Percentiles rank a stretch among this genome's conserved stretches.
phyloP scores from a whole-genome alignment of 2,888 invertebrate genomes.

The Nymphalis urticae region DNA sequence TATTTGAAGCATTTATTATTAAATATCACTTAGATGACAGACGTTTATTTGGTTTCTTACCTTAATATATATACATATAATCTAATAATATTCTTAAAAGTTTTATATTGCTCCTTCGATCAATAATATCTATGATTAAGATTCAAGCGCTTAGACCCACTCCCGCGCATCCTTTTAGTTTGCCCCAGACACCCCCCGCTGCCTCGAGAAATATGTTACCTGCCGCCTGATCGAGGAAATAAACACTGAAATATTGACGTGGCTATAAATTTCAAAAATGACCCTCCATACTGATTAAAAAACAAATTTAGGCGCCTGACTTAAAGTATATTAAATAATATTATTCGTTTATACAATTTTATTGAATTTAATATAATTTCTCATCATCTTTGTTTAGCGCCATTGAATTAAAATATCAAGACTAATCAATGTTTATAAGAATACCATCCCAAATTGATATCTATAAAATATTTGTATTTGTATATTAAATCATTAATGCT shows the following conservation, averaged over 20 bases:
- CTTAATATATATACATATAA: not conserved
- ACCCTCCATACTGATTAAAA: constrained; percentile 70
- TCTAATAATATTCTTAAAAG: too few species aligned
- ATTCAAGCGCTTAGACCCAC: constrained; percentile 44
- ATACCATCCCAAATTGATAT: not conserved
- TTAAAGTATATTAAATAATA: constrained; percentile 49
- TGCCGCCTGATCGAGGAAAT: constrained; percentile 67
- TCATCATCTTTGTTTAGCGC: constrained; percentile 25
- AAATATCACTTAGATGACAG: too few species aligned
- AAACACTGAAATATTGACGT: constrained; percentile 70
- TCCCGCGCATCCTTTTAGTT: constrained; percentile 55
- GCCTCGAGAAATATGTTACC: constrained; percentile 70
- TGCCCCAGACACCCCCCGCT: constrained; percentile 71
- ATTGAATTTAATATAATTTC: constrained; percentile 37
- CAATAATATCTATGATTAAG: constrained; percentile 30
- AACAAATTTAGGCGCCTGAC: constrained; percentile 62
- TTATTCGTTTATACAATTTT: constrained; percentile 45
- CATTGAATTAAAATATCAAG: constrained; percentile 33
- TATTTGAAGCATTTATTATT: too few species aligned
- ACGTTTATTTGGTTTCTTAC: not conserved
- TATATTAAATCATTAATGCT: too few species aligned
- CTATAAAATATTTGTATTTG: too few species aligned
- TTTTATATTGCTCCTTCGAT: constrained; percentile 2
- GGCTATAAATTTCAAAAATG: constrained; percentile 70
- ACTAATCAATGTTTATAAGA: constrained; percentile 22